Base-by-base conservation (phyloP, 2,797 vertebrate species). In the Esox masquinongy region DNA sequence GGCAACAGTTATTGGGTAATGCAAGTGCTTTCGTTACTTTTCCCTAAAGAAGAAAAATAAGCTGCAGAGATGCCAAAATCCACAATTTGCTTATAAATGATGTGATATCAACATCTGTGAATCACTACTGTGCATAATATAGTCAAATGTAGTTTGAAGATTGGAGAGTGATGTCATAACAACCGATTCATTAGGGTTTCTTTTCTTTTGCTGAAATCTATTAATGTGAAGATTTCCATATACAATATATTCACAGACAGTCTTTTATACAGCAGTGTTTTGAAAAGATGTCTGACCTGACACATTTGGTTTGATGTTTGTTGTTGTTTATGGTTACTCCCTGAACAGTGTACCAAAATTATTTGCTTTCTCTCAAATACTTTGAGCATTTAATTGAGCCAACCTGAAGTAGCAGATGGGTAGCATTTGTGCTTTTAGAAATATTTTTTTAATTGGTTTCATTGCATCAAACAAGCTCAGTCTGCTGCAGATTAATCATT, bases 1-100 rank as follows among this genome's bases (percentile, higher is more conserved):
- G 22, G 36, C 56, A 81, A 12, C 66, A 50, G 70, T 81, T 80
- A 80, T 78, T 77, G 79, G 77, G 88, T 1, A 14, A 47, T 47
- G 43, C 2, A 43, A 43, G 39, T 43, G 2, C 6, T 47, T 84
- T 84, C 77, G 85, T 70, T 76, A 80, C 77, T 79, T 39, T 31
- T 68, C 72, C 56, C 64, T 64, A 76, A 8, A 68, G 78, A 82
- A 80, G 19, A 36, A 50, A 64, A 84, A 82, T 76, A 43, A 83
- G 74, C 77, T 59, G 39, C 39, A 51, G 16, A 59, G 71, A 70
- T 71, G 77, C 53, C 63, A 64, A 43, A 50, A 19, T 14, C 43
- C 63, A 43, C 19, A n/a, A 29, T 19, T 36, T 67, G 53, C 70
- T 68, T 73, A 75, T 53, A 72, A 26, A 86, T 78, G 72, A 80